Base-by-base conservation (phyloP, 2,888 invertebrate genomes). In the Morpho deidamia region DNA sequence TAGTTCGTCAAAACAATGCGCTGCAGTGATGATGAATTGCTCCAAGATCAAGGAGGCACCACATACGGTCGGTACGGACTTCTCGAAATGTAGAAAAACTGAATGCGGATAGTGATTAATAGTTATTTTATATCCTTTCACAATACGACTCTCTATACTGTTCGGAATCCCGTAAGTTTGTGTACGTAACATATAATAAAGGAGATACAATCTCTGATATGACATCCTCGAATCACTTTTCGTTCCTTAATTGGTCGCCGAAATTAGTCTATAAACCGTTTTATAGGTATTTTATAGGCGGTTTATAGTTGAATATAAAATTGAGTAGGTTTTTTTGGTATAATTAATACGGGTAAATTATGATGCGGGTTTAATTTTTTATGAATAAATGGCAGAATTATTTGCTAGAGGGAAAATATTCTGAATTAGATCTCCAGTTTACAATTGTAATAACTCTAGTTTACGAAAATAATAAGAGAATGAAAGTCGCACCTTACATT, bases 21-120 rank as follows among this genome's bases (percentile, higher is more conserved):
- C 69, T n/a, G 68, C 65, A 0, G 66, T 65, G 12, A 69, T 14
- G 1, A 67, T 56, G 1, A 61, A 60, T 43, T 65, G 62, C 7
- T 47, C 53, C 34, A 56, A 54, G 2, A 68, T 57, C 3, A 69
- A 38, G 7, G 66, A 67, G 2, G 60, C 62, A 0, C 66, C 68
- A 53, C 65, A 66, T 1, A 44, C 56, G 0, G 55, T 50, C 0
- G 66, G 66, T 2, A 55, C 7, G 4, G 51, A 42, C 2, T 41
- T 35, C n/a, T 57, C 14, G 11, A 64, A 63, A 23, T 57, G 32
- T 11, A 62, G 41, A 47, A 62, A 62, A 8, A 59, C 61, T 2
- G 65, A 59, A 41, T 63, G 50, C 7, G 65, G 60, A 34, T 62
- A 63, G 8, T 32, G 38, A 7, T 58, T 35, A 7, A 66, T 61